Percentiles rank a stretch among this genome's conserved stretches.
Conservation (phyloP, 2,797 vertebrate genomes). For the Poecilia gillii region DNA sequence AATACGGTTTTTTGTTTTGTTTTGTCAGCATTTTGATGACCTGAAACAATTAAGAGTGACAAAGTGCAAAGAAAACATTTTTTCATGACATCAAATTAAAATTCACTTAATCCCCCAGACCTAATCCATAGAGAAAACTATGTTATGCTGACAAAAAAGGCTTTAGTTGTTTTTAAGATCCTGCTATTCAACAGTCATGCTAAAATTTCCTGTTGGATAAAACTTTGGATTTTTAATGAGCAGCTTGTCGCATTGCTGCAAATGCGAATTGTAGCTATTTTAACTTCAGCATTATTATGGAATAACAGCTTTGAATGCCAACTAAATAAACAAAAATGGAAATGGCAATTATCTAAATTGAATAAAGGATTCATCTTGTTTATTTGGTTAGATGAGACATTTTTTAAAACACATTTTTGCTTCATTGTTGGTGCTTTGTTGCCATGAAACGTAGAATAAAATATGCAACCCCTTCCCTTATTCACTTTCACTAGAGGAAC, state of each 20-base stretch:
- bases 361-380: not conserved
- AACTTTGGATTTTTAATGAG: not conserved
- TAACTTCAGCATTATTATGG: not conserved
- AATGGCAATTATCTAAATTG: constrained; percentile 14
- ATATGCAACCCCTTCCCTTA: not conserved
- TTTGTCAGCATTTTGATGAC: not conserved
- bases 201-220: not conserved
- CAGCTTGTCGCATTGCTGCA: not conserved
- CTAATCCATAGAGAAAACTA: not conserved
- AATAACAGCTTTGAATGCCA: constrained; percentile 8
- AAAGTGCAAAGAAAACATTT: not conserved
- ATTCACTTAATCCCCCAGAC: not conserved
- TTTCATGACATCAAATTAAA: not conserved
- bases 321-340: constrained; percentile 6
- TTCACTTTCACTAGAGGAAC: not conserved
- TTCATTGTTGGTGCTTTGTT: not conserved
- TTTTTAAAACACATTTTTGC: not conserved
- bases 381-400: constrained; percentile 2
- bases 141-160: not conserved
- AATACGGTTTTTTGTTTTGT: too few species aligned
- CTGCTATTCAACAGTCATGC: not conserved
- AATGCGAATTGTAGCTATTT: not conserved
- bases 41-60: not conserved
- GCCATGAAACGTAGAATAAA: not conserved
- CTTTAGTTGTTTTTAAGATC: too few species aligned